These are phyloP conservation scores for Lamproptera curius DNA, from an alignment of 2,888 invertebrate species.

Conservation along the genomic window DNA sequence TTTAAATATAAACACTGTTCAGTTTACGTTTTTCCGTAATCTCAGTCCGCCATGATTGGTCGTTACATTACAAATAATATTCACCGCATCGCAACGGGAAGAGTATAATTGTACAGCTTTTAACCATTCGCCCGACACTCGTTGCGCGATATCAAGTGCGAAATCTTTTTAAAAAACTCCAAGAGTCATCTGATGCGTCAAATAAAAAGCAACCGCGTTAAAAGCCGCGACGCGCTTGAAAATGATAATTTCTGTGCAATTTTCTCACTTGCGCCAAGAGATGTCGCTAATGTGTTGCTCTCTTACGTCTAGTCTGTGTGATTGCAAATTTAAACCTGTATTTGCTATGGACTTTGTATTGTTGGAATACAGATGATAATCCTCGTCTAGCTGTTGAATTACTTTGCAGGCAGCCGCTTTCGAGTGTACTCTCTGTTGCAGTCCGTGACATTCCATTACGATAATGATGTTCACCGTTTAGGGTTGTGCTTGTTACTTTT, in stretches of 20 bases:
- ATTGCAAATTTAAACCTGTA: slow-evolving; percentile 37
- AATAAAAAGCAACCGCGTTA: slow-evolving; percentile 27
- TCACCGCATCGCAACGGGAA: too few species aligned
- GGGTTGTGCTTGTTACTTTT: slow-evolving; percentile 49
- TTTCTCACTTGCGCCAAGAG: slow-evolving; percentile 66
- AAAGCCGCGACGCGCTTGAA: slow-evolving; percentile 46
- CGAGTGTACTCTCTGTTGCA: slow-evolving; percentile 67
- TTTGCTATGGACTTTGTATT: slow-evolving; percentile 24
- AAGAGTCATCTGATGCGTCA: slow-evolving; percentile 20
- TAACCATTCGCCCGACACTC: slow-evolving; percentile 11
- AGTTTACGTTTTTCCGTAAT: too few species aligned
- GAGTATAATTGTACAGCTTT: slow-evolving; percentile 9
- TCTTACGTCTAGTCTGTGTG: slow-evolving; percentile 53
- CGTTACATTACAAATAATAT: too few species aligned
- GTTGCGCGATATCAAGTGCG: slow-evolving; percentile 12
- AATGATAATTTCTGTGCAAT: slow-evolving; percentile 63
- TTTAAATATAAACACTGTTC: too few species aligned
- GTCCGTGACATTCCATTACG: slow-evolving; percentile 75
- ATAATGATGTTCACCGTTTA: slow-evolving; percentile 63
- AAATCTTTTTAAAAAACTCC: slow-evolving; percentile 19
- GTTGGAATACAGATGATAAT: slow-evolving; percentile 30
- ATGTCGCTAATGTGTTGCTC: slow-evolving; percentile 74
- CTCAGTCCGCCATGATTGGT: too few species aligned
- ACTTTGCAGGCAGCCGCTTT: slow-evolving; percentile 47
- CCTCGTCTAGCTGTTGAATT: slow-evolving; percentile 14